A percentile compares a stretch with the other conserved stretches of the same genome.
Evolutionary conservation across 2,888 invertebrate species (phyloP).

Genomic region (Branchipolynoe longqiensis): DNA sequence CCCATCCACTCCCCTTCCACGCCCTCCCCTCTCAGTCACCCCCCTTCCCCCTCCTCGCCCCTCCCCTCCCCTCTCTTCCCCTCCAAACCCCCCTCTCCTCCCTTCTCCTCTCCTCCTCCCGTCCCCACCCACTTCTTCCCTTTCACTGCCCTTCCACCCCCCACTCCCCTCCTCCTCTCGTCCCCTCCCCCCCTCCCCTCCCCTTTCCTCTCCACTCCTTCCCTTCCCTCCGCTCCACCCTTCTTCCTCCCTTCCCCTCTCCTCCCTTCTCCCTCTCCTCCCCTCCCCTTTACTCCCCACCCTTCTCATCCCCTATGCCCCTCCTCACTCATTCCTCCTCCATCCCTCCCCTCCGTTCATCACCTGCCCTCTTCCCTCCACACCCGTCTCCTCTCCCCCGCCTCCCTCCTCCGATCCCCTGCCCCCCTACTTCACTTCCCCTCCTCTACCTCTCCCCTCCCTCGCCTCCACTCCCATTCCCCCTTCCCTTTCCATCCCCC

Average conservation of each 20-base stretch:
- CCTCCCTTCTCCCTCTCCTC: slow-evolving; percentile 4
- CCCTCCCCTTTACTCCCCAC: neutral
- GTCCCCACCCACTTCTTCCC: neutral
- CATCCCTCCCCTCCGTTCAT: neutral
- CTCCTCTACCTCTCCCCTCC: too few relatives aligned
- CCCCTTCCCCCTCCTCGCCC: neutral
- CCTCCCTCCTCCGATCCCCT: too few relatives aligned
- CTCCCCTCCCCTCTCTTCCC: neutral
- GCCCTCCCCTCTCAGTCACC: neutral
- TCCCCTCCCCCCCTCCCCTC: neutral
- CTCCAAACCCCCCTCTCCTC: neutral
- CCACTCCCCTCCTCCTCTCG: neutral
- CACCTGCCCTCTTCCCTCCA: too few relatives aligned
- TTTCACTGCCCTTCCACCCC: neutral
- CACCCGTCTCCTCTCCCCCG: too few relatives aligned
- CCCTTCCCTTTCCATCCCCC: neutral
- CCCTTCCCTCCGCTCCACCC: neutral
- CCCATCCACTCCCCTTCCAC: neutral
- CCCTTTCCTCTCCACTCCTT: neutral
- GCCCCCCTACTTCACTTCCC: too few relatives aligned
- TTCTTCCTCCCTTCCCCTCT: neutral
- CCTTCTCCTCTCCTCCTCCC: neutral
- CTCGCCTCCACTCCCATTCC: too few relatives aligned
- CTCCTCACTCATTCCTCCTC: neutral
- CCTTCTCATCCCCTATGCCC: neutral